Base-by-base conservation (phyloP, 2,888 invertebrate genomes). In the Cantharis rufa region DNA sequence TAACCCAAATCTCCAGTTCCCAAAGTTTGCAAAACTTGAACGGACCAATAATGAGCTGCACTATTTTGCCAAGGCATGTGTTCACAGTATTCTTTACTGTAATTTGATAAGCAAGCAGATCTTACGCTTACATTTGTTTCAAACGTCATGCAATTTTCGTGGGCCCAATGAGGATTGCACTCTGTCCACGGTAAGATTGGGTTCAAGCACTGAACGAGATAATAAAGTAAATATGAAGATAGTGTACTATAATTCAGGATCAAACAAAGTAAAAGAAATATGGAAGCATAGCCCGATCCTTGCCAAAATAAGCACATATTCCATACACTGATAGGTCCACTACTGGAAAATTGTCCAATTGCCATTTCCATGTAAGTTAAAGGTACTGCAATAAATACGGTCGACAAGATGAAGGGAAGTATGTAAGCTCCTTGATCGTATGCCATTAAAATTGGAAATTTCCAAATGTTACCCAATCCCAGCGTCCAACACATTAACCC, bases 321-420 rank as follows among this genome's bases (percentile, higher is more conserved):
- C 80, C 80, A 80, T 10, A 77, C 32, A 24, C n/a, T 62, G 10
- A 78, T 70, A 1, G 73, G 69, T 10, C 75, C 77, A n/a, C 71
- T 71, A 27, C 66, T 70, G 4, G 80, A 80, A 21, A 75, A 80
- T 24, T 80, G 80, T 11, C 78, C 80, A 10, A 79, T 16, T 10
- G 75, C 75, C 24, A 80, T 27, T 73, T 80, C 78, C 73, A 80
- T 62, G 24, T 77, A 79, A 15, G 77, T 69, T 18, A 74, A 71
- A 66, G 80, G 80, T 5, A 77, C 69, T 4, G 71, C 48, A 11
- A 76, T 3, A 61, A 76, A 63, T 71, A 74, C 11, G 7, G 71
- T 64, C n/a, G 71, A n/a, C 3, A 66, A 15, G 3, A 48, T 32
- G 15, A 16, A 71, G 0, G 68, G 71, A 1, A 75, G 13, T 10